Evolutionary conservation across 2,113 vertebrate genomes (phyloP), one percentile per base, ranked within the genome.

Genomic region (Oncorhynchus nerka): DNA sequence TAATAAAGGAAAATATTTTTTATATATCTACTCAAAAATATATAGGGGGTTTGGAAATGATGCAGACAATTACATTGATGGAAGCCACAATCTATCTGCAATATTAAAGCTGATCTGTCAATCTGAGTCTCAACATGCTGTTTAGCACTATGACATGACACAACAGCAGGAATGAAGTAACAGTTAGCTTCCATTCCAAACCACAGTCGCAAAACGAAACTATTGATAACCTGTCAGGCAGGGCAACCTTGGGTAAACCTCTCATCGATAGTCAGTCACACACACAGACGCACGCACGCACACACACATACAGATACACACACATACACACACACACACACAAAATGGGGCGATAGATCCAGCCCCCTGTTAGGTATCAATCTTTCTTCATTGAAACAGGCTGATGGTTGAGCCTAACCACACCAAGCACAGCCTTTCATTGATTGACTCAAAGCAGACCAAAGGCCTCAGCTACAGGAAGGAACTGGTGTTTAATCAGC

Each of bases 341-440:
- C 39, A 45, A 8, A 45, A 45, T 11, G 39, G 9, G 39, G 82
- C 65, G 70, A 81, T 28, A 73, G 73, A 85, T 83, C 75, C 55
- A 82, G 80, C 81, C 68, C 73, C 59, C 32, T 74, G 65, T 83
- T 39, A 59, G 73, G 85, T 84, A 78, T 74, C 71, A 77, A 84
- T 77, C 79, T 81, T 69, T 55, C 77, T 82, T 79, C 62, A 75
- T 86, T 86, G 78, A 71, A 15, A 67, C 51, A 15, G 30, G 8
- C 71, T n/a, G 34, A 72, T 59, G 5, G 73, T 74, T 66, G 68
- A 49, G 62, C 75, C 73, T 79, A 70, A 79, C 32, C 76, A 76
- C 78, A 78, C 74, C n/a, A 83, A 82, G 79, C 75, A 76, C 15
- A 45, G 83, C 74, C 62, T 69, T 68, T 67, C 74, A 88, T 92